phyloP scores from a whole-genome alignment of 2,797 vertebrate genomes.

The Arnoldichthys spilopterus region DNA sequence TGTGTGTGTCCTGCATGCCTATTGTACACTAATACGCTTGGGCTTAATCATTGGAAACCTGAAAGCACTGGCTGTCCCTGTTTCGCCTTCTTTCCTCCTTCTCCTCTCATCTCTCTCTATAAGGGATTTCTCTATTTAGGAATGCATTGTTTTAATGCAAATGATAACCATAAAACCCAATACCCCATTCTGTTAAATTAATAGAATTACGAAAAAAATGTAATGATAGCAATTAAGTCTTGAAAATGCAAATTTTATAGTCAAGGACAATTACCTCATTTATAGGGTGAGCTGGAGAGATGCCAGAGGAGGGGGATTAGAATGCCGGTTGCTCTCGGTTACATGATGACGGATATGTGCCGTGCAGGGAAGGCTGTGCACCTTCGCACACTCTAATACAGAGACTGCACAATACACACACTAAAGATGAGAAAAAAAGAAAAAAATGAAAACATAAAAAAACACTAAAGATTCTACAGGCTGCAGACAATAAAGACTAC shows the following conservation, averaged over 20 bases:
- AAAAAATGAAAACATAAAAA: not conserved
- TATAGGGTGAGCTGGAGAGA: slow-evolving; percentile 98
- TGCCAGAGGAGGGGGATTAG: slow-evolving; percentile 99
- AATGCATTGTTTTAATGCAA: slow-evolving; percentile 98
- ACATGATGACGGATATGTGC: slow-evolving; percentile 97
- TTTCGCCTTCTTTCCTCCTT: slow-evolving; percentile 59
- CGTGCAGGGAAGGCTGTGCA: slow-evolving; percentile 84
- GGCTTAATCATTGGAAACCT: slow-evolving; percentile 67
- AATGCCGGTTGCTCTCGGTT: slow-evolving; percentile 96
- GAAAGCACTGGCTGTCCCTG: slow-evolving; percentile 66
- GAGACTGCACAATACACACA: slow-evolving; percentile 15
- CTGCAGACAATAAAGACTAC: not conserved
- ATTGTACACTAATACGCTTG: slow-evolving; percentile 60
- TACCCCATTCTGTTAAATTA: slow-evolving; percentile 99
- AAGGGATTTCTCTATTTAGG: slow-evolving; percentile 88
- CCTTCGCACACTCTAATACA: slow-evolving; percentile 69
- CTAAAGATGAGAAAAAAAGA: not conserved
- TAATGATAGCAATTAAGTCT: slow-evolving; percentile 99
- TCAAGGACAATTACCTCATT: slow-evolving; percentile 99
- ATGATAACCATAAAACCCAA: slow-evolving; percentile 99
- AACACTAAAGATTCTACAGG: not conserved
- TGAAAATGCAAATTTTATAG: slow-evolving; percentile 99
- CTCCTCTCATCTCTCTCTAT: slow-evolving; percentile 52
- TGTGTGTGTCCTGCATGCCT: slow-evolving; percentile 40
- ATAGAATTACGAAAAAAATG: slow-evolving; percentile 99